phyloP scores from a whole-genome alignment of 2,113 vertebrate genomes.

The Pterocles burchelli region DNA sequence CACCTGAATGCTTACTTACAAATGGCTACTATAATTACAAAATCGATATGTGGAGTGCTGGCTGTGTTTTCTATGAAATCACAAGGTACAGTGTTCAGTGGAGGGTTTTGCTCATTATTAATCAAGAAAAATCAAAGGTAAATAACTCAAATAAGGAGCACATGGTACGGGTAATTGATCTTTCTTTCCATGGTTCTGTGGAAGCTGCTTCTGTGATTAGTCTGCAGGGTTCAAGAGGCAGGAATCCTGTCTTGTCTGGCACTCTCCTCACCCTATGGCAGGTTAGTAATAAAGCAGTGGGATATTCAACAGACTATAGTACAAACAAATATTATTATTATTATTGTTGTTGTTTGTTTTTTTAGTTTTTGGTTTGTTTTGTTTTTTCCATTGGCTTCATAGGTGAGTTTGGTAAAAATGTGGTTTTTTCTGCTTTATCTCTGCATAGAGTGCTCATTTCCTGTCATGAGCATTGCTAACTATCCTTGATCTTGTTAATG shows the following conservation, averaged over 20 bases:
- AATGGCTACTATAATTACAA: conserved; percentile 83
- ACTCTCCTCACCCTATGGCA: neutral
- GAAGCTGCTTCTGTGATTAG: neutral
- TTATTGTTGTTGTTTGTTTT: neutral
- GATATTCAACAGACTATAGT: neutral
- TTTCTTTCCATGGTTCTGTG: neutral
- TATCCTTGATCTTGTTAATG: neutral
- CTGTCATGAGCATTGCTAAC: neutral
- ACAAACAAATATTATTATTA: neutral
- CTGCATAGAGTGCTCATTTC: neutral
- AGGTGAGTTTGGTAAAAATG: neutral
- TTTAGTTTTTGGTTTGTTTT: neutral
- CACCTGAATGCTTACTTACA: conserved; percentile 89
- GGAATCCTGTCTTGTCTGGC: neutral
- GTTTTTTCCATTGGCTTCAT: neutral
- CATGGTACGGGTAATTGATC: neutral
- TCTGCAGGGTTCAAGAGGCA: neutral
- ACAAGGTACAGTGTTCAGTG: conserved; percentile 75
- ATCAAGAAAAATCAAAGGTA: neutral
- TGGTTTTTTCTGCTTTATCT: neutral
- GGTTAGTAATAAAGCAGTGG: neutral
- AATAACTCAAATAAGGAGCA: neutral
- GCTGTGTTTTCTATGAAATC: conserved; percentile 89
- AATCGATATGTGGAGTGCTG: conserved; percentile 86
- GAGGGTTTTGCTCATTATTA: neutral